Evolutionary conservation across 2,113 vertebrate genomes (phyloP).

Genomic region (Leuciscus idus): DNA sequence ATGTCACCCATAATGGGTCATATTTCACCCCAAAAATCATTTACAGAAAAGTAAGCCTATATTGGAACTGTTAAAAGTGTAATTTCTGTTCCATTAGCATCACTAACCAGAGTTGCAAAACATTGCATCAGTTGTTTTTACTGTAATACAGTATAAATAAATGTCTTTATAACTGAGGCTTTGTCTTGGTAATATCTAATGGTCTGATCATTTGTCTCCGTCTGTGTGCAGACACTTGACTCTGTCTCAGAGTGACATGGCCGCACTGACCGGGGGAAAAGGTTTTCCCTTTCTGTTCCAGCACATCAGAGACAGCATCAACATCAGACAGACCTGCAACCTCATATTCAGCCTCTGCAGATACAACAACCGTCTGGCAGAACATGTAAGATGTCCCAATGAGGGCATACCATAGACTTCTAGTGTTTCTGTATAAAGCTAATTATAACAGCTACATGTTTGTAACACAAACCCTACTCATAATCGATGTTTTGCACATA

Average conservation of each 20-base stretch:
- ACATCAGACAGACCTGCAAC: constrained; percentile 98
- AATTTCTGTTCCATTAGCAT: background rate
- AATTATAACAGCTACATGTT: background rate
- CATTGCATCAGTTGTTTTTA: background rate
- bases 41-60: background rate
- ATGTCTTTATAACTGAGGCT: too few species aligned
- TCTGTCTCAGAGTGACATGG: constrained; percentile 98
- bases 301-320: constrained; percentile 98
- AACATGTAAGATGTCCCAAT: constrained; percentile 80
- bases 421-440: background rate
- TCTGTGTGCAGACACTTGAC: constrained; percentile 88
- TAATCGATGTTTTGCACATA: too few species aligned
- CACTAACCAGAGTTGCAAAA: background rate
- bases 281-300: constrained; percentile 99
- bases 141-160: background rate
- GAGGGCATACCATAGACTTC: background rate
- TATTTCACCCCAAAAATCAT: background rate
- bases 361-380: constrained; percentile 96
- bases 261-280: constrained; percentile 96
- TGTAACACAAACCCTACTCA: background rate
- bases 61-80: background rate
- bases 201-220: background rate
- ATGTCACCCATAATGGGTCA: background rate
- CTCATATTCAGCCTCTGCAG: constrained; percentile 99
- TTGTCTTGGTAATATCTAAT: background rate